phyloP scores from a whole-genome alignment of 2,797 vertebrate species.

The Molossus molossus region DNA sequence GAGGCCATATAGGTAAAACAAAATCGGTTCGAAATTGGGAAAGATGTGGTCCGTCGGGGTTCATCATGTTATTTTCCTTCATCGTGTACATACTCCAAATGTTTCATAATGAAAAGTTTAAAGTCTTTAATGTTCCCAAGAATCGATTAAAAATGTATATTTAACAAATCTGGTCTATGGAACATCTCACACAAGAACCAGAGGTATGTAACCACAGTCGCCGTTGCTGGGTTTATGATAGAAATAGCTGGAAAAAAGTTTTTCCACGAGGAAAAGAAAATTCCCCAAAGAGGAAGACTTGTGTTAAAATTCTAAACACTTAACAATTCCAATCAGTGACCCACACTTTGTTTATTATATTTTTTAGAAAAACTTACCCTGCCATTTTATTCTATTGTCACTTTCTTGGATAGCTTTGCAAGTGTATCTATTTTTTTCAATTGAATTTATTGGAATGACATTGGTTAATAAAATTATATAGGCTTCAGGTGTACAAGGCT shows the following conservation, averaged over 20 bases:
- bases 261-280: conserved; percentile 47
- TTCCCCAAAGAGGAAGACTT: background rate
- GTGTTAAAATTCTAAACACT: conserved; percentile 8
- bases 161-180: conserved; percentile 38
- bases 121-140: conserved; percentile 39
- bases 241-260: background rate
- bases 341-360: background rate
- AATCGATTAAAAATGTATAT: conserved; percentile 29
- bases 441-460: background rate
- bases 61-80: background rate
- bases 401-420: background rate
- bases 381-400: background rate
- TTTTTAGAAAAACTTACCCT: background rate
- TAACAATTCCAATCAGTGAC: background rate
- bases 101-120: background rate
- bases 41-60: background rate
- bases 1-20: background rate
- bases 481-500: background rate
- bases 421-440: background rate
- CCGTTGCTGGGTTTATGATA: conserved; percentile 12
- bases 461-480: background rate
- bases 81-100: background rate
- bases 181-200: conserved; percentile 42
- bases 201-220: conserved; percentile 26
- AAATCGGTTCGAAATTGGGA: background rate